Conservation (phyloP, 2,888 invertebrate species). For the Drosophila paranaensis region DNA sequence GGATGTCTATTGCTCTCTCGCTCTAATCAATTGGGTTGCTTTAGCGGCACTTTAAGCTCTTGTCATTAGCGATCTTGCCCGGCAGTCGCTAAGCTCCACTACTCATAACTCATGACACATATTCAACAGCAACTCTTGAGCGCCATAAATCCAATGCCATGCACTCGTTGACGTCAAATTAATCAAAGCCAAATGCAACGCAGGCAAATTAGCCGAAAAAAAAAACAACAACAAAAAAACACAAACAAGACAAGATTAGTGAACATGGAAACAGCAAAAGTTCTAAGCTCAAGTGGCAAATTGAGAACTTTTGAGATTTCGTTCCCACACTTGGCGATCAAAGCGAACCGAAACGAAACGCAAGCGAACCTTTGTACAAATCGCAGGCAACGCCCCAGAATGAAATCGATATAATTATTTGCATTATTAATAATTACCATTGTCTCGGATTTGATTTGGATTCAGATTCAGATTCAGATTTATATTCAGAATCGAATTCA, state of each 20-base stretch:
- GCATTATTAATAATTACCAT: slow-evolving; percentile 80
- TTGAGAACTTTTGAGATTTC: slow-evolving; percentile 62
- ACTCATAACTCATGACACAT: slow-evolving; percentile 60
- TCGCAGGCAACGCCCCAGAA: slow-evolving; percentile 75
- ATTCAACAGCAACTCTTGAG: slow-evolving; percentile 37
- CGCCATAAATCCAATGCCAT: slow-evolving; percentile 72
- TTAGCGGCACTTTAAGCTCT: slow-evolving; percentile 18
- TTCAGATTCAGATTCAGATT: slow-evolving; percentile 27
- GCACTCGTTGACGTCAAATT: slow-evolving; percentile 79
- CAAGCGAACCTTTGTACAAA: slow-evolving; percentile 50
- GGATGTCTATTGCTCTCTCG: background rate
- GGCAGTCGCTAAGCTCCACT: slow-evolving; percentile 12
- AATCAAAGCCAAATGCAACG: slow-evolving; percentile 75
- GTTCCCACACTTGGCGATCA: slow-evolving; percentile 69
- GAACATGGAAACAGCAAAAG: slow-evolving; percentile 39
- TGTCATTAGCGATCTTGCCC: slow-evolving; percentile 38
- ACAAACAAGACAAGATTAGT: slow-evolving; percentile 42
- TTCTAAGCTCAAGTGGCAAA: slow-evolving; percentile 67
- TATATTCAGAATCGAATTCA: slow-evolving; percentile 38
- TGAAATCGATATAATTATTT: slow-evolving; percentile 79
- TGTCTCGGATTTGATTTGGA: slow-evolving; percentile 55
- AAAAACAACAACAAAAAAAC: slow-evolving; percentile 17
- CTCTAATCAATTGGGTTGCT: slow-evolving; percentile 1
- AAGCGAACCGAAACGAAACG: slow-evolving; percentile 67
- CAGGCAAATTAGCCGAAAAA: slow-evolving; percentile 66